A percentile compares a stretch with the other conserved stretches of the same genome.
Conservation (phyloP, 2,113 vertebrate genomes). For the Paedocypris sp. region DNA sequence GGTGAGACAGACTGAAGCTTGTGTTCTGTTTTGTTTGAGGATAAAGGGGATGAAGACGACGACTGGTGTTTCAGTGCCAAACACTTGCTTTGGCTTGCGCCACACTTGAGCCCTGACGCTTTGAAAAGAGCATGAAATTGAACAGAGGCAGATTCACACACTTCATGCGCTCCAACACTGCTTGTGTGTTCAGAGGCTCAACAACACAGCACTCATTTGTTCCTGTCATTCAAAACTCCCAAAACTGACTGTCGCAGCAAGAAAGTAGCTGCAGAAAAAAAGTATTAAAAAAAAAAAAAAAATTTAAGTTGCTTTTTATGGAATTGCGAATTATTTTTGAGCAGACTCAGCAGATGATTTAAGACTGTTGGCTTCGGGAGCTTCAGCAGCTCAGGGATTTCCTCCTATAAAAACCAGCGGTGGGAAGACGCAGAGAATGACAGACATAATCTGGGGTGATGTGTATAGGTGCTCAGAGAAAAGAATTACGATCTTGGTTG, state of each 20-base stretch:
- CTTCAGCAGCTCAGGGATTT: constrained; percentile 42
- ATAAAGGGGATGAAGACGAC: not conserved
- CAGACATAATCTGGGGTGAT: constrained; percentile 39
- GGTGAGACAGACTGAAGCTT: not conserved
- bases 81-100: constrained; percentile 33
- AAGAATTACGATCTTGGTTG: constrained; percentile 41
- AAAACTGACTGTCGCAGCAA: constrained; percentile 11
- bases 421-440: constrained; percentile 39
- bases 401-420: constrained; percentile 40
- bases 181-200: constrained; percentile 30
- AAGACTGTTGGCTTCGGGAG: constrained; percentile 23
- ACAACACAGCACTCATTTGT: constrained; percentile 54
- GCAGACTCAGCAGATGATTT: constrained; percentile 16
- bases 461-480: constrained; percentile 29
- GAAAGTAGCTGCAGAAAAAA: constrained; percentile 19
- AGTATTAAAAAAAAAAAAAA: too few relatives aligned
- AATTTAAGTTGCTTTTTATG: too few relatives aligned
- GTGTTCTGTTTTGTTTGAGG: not conserved
- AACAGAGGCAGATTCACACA: constrained; percentile 33
- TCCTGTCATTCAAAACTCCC: constrained; percentile 48
- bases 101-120: constrained; percentile 34
- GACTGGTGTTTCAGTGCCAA: constrained; percentile 11
- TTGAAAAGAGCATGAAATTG: constrained; percentile 45
- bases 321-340: too few relatives aligned
- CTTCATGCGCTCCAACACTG: constrained; percentile 12